phyloP scores from a whole-genome alignment of 2,797 vertebrate genomes.

The Cuculus canorus region DNA sequence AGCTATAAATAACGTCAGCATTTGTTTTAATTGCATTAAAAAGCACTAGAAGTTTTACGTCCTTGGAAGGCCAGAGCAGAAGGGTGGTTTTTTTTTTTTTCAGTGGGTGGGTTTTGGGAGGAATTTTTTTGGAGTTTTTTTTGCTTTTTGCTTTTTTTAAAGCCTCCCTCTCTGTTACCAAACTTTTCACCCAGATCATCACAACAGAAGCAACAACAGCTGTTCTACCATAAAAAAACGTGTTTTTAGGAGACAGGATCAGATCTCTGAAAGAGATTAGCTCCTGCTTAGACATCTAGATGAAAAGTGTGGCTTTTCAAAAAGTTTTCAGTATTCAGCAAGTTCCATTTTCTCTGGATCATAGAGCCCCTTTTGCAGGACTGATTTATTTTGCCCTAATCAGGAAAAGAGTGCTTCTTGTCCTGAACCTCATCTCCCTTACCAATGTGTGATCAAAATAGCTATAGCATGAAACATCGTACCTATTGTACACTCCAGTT shows the following conservation, averaged over 20 bases:
- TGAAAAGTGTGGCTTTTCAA: neutral
- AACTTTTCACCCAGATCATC: constrained; percentile 69
- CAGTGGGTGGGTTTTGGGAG: constrained; percentile 44
- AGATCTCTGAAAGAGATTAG: constrained; percentile 58
- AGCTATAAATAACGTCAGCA: constrained; percentile 58
- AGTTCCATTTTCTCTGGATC: constrained; percentile 3
- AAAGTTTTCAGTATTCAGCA: constrained; percentile 24
- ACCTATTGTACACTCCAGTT: neutral
- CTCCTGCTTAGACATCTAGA: constrained; percentile 18
- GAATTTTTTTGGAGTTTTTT: constrained; percentile 29
- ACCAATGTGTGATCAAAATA: neutral
- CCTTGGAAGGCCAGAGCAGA: constrained; percentile 31
- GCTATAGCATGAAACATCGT: neutral
- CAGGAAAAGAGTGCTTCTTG: neutral
- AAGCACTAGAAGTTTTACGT: constrained; percentile 45
- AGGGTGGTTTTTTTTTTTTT: constrained; percentile 31
- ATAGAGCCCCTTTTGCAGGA: neutral
- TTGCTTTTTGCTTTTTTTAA: constrained; percentile 58
- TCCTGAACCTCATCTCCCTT: neutral
- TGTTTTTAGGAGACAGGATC: constrained; percentile 54
- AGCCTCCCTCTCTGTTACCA: constrained; percentile 62
- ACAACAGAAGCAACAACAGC: constrained; percentile 64
- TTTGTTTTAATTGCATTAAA: constrained; percentile 73
- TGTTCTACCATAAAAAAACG: constrained; percentile 50
- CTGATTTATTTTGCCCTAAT: constrained; percentile 25